Conservation (phyloP, 37 sponge, comb jelly and placozoan species). For the Mnemiopsis leidyi region DNA sequence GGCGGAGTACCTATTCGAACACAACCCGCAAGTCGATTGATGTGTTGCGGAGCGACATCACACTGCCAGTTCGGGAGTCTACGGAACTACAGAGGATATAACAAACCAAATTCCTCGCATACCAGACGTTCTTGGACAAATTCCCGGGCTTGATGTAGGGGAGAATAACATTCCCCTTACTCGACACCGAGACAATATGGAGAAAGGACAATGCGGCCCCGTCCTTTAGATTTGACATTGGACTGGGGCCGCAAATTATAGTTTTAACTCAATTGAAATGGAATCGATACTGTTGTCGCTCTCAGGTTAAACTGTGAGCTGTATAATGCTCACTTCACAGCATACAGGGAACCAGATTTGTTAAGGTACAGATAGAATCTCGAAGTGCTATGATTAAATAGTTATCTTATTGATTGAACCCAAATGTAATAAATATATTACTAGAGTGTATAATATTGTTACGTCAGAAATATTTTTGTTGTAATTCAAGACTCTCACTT, state of each 20-base stretch:
- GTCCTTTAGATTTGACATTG: neutral
- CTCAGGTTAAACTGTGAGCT: no score
- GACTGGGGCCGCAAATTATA: neutral
- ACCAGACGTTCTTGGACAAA: neutral
- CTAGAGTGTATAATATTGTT: neutral
- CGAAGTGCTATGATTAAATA: neutral
- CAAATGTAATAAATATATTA: neutral
- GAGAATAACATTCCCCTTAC: neutral
- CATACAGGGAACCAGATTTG: neutral
- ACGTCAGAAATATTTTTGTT: neutral
- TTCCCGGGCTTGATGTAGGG: neutral
- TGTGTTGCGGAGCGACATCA: constrained; percentile 44
- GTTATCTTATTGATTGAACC: neutral
- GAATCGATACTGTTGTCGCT: neutral
- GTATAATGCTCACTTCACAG: neutral
- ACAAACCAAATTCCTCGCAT: neutral
- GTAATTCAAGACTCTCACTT: neutral
- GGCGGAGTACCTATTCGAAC: constrained; percentile 89
- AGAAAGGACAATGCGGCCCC: neutral
- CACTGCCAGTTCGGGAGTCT: neutral
- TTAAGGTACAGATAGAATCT: no score
- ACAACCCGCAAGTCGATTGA: constrained; percentile 84
- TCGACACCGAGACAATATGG: neutral
- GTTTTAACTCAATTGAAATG: no score
- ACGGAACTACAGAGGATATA: neutral